A percentile compares a stretch with the other conserved stretches of the same genome.
Conservation (phyloP, 2,888 invertebrate genomes). For the Sisyra terminalis region DNA sequence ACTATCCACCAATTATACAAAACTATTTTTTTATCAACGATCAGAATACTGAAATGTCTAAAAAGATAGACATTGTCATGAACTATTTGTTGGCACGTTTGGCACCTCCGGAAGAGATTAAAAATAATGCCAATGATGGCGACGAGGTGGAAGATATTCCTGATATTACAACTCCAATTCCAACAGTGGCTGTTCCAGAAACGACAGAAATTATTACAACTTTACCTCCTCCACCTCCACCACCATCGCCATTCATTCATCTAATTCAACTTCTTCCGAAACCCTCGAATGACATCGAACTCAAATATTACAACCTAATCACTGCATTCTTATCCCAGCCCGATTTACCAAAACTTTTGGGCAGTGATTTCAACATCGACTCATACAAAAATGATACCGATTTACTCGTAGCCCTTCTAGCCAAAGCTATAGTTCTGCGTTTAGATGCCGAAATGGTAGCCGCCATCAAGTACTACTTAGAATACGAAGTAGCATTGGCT, state of each 20-base stretch:
- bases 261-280: slow-evolving; percentile 1
- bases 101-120: too few species aligned
- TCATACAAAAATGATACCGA: slow-evolving; percentile 3
- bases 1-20: too few species aligned
- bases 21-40: too few species aligned
- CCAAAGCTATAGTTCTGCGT: background rate
- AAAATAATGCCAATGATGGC: too few species aligned
- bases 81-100: too few species aligned
- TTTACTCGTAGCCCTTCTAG: background rate
- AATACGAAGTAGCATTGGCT: slow-evolving; percentile 2
- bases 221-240: background rate
- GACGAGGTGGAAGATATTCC: background rate
- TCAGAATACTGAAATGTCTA: too few species aligned
- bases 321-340: slow-evolving; percentile 8
- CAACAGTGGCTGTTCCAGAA: background rate
- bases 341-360: slow-evolving; percentile 3
- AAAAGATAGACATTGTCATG: too few species aligned
- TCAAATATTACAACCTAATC: slow-evolving; percentile 8
- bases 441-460: background rate
- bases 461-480: slow-evolving; percentile 4
- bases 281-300: slow-evolving; percentile 7
- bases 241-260: background rate
- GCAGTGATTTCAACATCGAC: slow-evolving; percentile 4
- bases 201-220: background rate
- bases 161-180: background rate